Percentiles rank a stretch among this genome's conserved stretches.
phyloP scores from a whole-genome alignment of 2,113 vertebrate species.

The Labeo rohita region DNA sequence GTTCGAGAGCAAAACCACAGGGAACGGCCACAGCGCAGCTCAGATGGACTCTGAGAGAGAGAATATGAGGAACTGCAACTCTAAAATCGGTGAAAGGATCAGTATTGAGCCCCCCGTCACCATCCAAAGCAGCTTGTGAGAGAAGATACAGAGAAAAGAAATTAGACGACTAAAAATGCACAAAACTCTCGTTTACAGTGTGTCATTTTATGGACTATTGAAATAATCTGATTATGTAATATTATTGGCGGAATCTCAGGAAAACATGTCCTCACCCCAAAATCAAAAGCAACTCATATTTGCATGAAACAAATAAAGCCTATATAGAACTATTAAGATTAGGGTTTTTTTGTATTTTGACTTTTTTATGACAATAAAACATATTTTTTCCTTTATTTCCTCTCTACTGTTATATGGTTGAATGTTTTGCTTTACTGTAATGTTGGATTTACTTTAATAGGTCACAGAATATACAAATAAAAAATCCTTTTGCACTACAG shows the following conservation, averaged over 20 bases:
- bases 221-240: neutral
- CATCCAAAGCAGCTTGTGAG: conserved; percentile 74
- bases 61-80: conserved; percentile 55
- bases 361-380: neutral
- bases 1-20: conserved; percentile 54
- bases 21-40: conserved; percentile 41
- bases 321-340: neutral
- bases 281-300: neutral
- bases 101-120: conserved; percentile 54
- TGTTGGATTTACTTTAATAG: neutral
- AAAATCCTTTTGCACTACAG: too few species aligned
- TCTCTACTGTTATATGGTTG: neutral
- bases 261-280: neutral
- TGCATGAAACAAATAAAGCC: neutral
- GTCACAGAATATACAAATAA: too few species aligned
- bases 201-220: neutral
- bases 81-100: conserved; percentile 65
- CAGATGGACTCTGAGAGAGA: conserved; percentile 53
- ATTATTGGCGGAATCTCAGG: neutral
- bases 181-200: neutral
- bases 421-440: neutral
- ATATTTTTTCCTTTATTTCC: neutral
- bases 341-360: neutral
- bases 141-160: neutral
- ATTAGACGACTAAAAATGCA: neutral